phyloP scores from a whole-genome alignment of 2,888 invertebrate species.

The Axea sp. region DNA sequence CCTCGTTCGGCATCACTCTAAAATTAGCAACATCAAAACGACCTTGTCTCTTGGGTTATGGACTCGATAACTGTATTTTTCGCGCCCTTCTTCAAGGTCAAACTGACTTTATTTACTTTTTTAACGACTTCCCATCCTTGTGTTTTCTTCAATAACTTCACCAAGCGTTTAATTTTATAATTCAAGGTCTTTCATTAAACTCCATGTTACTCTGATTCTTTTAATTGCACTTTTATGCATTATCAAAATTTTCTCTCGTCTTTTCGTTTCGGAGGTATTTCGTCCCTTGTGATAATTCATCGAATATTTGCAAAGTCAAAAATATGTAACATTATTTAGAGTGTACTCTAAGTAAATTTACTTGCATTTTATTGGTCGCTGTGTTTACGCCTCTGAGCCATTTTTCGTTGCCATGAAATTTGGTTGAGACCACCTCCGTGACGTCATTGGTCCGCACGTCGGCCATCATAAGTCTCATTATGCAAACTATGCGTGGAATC shows the following conservation, averaged over 20 bases:
- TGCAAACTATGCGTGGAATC: conserved; percentile 74
- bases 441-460: conserved; percentile 73
- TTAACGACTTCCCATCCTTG: conserved; percentile 17
- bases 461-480: conserved; percentile 76
- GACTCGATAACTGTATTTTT: conserved; percentile 49
- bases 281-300: no score
- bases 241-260: no score
- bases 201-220: no score
- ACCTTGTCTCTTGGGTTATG: conserved; percentile 50
- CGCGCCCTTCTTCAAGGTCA: conserved; percentile 54
- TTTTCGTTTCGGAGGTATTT: no score
- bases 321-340: no score
- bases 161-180: no score
- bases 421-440: conserved; percentile 67
- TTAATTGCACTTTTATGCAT: no score
- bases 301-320: no score
- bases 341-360: no score
- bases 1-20: conserved; percentile 53
- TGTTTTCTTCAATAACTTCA: conserved; percentile 11
- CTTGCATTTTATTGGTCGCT: conserved; percentile 25
- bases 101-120: conserved; percentile 2
- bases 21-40: conserved; percentile 60
- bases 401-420: conserved; percentile 40
- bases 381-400: conserved; percentile 40
- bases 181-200: no score